Percentiles rank a stretch among this genome's conserved stretches.
These are phyloP conservation scores for Condylura cristata DNA, from an alignment of 2,113 vertebrate species.

Conservation along the genomic window DNA sequence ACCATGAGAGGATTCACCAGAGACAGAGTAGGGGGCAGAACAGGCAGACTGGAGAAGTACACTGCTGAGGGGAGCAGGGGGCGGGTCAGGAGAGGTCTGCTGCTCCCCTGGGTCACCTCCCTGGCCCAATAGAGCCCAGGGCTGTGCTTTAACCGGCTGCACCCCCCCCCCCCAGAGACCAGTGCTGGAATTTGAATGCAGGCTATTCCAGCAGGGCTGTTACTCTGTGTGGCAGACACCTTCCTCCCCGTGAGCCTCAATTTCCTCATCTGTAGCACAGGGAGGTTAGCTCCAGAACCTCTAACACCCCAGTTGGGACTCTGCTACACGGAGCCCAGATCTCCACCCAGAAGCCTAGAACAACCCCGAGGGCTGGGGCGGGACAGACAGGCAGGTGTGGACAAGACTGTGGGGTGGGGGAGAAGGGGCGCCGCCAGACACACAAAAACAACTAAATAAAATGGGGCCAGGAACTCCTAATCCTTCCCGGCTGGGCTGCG, in stretches of 20 bases:
- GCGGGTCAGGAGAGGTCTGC: no score
- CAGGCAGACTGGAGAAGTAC: no score
- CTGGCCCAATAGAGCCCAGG: no score
- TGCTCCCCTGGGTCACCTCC: no score
- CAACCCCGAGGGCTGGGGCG: not conserved
- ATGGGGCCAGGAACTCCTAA: conserved; percentile 73
- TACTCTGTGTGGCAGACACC: not conserved
- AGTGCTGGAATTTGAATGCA: not conserved
- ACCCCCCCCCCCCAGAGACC: no score
- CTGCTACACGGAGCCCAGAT: not conserved
- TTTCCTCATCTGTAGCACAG: conserved; percentile 42
- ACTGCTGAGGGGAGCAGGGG: no score
- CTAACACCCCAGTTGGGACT: not conserved
- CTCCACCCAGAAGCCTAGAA: conserved; percentile 31
- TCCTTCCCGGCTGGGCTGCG: conserved; percentile 72
- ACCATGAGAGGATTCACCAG: no score
- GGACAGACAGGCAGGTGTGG: conserved; percentile 59
- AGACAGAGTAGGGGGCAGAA: no score
- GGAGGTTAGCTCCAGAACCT: not conserved
- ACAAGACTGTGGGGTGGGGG: not conserved
- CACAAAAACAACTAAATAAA: conserved; percentile 79
- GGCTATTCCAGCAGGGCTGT: not conserved
- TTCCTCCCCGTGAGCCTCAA: not conserved
- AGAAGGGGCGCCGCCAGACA: conserved; percentile 50
- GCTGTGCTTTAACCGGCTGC: no score